A percentile compares a stretch with the other conserved stretches of the same genome.
Conservation (phyloP, 2,888 invertebrate genomes). For the Scrobipalpa atriplicella region DNA sequence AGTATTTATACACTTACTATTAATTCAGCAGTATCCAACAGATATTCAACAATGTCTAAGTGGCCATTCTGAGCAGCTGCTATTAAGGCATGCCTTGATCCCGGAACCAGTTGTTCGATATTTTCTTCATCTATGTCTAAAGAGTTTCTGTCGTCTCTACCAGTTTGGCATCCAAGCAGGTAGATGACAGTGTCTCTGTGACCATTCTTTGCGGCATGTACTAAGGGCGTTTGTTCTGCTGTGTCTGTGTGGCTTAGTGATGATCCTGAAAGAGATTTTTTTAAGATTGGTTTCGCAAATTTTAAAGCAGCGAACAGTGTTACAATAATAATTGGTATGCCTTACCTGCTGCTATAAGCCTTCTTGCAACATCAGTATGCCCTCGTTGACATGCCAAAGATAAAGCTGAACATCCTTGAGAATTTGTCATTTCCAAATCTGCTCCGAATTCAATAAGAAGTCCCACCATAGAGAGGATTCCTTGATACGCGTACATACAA, state of each 20-base stretch:
- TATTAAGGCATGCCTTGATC: slow-evolving; percentile 93
- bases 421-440: slow-evolving; percentile 92
- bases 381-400: slow-evolving; percentile 94
- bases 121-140: slow-evolving; percentile 69
- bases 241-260: slow-evolving; percentile 91
- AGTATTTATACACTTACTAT: slow-evolving; percentile 82
- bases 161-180: slow-evolving; percentile 88
- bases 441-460: slow-evolving; percentile 93
- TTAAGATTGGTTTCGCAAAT: too few relatives aligned
- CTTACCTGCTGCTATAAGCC: slow-evolving; percentile 87
- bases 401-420: slow-evolving; percentile 93
- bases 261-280: slow-evolving; percentile 72
- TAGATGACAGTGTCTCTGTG: slow-evolving; percentile 94
- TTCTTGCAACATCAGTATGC: slow-evolving; percentile 92
- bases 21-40: slow-evolving; percentile 93
- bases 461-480: slow-evolving; percentile 95
- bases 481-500: slow-evolving; percentile 95
- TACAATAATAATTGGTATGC: not conserved
- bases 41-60: slow-evolving; percentile 93
- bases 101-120: slow-evolving; percentile 88
- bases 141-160: slow-evolving; percentile 86
- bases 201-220: slow-evolving; percentile 95
- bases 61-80: slow-evolving; percentile 95
- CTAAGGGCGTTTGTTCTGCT: slow-evolving; percentile 92
- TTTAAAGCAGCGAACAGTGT: too few relatives aligned